phyloP scores from a whole-genome alignment of 2,888 invertebrate species.

The Amaurobius ferox region DNA sequence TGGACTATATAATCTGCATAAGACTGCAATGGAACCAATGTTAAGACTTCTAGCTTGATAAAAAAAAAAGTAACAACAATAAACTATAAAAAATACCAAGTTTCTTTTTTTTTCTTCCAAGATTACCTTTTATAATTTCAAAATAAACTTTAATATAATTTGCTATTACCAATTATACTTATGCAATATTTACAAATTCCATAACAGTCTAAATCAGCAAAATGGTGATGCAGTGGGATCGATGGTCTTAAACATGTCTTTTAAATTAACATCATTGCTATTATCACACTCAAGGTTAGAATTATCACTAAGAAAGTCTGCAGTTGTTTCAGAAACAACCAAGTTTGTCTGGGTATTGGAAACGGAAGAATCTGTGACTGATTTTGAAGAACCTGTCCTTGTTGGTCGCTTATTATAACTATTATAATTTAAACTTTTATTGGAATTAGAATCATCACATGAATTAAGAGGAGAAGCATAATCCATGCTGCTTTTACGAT shows the following conservation, averaged over 20 bases:
- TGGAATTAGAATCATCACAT: constrained; percentile 74
- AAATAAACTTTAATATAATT: no score
- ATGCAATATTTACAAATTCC: background rate
- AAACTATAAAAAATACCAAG: no score
- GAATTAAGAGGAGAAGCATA: constrained; percentile 77
- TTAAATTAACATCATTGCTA: constrained; percentile 74
- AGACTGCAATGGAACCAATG: no score
- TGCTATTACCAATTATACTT: no score
- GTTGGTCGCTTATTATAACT: constrained; percentile 75
- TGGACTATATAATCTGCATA: no score
- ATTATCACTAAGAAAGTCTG: constrained; percentile 56
- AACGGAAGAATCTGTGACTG: background rate
- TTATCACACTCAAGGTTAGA: constrained; percentile 67
- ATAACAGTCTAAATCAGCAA: constrained; percentile 75
- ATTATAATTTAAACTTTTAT: constrained; percentile 74
- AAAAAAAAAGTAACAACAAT: no score
- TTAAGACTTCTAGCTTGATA: no score
- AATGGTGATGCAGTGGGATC: constrained; percentile 79
- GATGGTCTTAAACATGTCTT: constrained; percentile 78
- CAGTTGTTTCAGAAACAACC: background rate
- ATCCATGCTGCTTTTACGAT: constrained; percentile 76
- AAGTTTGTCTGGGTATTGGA: background rate
- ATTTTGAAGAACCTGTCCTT: constrained; percentile 8
- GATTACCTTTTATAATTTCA: no score
- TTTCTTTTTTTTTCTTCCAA: no score